phyloP scores from a whole-genome alignment of 2,888 invertebrate genomes.

The Eupithecia vulgata region DNA sequence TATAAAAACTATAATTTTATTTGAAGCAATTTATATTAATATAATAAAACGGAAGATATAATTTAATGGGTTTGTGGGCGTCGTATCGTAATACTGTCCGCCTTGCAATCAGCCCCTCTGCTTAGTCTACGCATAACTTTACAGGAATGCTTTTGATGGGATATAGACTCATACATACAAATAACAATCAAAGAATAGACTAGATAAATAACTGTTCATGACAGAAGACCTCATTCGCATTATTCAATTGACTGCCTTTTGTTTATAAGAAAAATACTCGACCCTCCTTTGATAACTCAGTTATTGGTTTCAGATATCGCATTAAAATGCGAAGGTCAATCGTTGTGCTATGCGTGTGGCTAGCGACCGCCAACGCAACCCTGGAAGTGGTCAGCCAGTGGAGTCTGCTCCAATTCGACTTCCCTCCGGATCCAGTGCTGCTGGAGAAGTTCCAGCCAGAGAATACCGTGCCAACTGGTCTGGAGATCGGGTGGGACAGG shows the following conservation, averaged over 20 bases:
- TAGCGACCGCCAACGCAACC: constrained; percentile 69
- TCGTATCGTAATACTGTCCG: neutral
- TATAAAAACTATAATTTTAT: neutral
- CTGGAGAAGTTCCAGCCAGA: constrained; percentile 87
- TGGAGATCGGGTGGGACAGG: constrained; percentile 88
- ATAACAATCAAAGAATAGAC: neutral
- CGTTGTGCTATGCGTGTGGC: constrained; percentile 60
- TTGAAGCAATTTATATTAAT: neutral
- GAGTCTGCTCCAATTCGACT: constrained; percentile 87
- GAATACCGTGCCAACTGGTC: constrained; percentile 90
- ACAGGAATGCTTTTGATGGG: neutral
- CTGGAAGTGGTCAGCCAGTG: constrained; percentile 88
- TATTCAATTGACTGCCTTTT: neutral
- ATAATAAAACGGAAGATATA: neutral
- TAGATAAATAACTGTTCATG: neutral
- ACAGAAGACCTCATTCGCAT: neutral
- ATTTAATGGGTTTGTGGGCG: too few species aligned
- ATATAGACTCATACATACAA: neutral
- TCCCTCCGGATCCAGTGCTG: constrained; percentile 85
- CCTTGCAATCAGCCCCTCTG: neutral
- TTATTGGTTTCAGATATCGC: constrained; percentile 38
- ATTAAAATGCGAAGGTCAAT: constrained; percentile 58
- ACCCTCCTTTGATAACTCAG: neutral
- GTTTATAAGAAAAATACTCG: neutral
- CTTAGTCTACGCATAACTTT: neutral